Evolutionary conservation across 2,888 invertebrate genomes (phyloP), one percentile per base, ranked within the genome.

Genomic region (Heliconius ismenius): DNA sequence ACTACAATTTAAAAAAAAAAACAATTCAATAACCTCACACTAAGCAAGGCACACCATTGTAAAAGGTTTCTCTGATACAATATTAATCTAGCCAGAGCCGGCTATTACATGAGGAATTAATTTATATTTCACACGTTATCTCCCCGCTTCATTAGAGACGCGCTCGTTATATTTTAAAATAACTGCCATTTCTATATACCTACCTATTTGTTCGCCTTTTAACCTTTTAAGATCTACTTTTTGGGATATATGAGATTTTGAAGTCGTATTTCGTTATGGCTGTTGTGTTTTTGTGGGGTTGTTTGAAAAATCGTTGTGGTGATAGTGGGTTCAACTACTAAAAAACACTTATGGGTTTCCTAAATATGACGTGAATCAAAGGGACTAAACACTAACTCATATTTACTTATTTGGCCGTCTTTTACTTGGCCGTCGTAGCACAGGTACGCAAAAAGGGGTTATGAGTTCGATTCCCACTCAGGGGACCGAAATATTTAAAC

Each of bases 1-100:
- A 6, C 18, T 10, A n/a, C 3, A 21, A 54, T n/a, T 54, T 54
- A 21, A n/a, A 43, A 26, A 24, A 26, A 49, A 68, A 26, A 68
- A 15, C 0, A 24, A 13, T 24, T 13, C 54, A 32, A 69, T 54
- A 21, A 36, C 21, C 10, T 18, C 10, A 13, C n/a, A 72, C 78
- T 79, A 84, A 89, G 87, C 83, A 78, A 64, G 81, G 84, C 88
- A 86, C 78, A 78, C 78, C 79, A 85, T 83, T 87, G 81, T 90
- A 90, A 90, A 90, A 91, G 90, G 88, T 87, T 91, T 89, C 82
- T 79, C 86, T 87, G 87, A 90, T 91, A 90, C 86, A 89, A 86
- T 88, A 90, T 91, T 89, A 90, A 90, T 89, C 88, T 87, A 84
- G 79, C 83, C 82, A 83, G 85, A 84, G 82, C 83, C 81, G 72